phyloP scores from a whole-genome alignment of 2,113 vertebrate genomes.

The Steatornis caripensis region DNA sequence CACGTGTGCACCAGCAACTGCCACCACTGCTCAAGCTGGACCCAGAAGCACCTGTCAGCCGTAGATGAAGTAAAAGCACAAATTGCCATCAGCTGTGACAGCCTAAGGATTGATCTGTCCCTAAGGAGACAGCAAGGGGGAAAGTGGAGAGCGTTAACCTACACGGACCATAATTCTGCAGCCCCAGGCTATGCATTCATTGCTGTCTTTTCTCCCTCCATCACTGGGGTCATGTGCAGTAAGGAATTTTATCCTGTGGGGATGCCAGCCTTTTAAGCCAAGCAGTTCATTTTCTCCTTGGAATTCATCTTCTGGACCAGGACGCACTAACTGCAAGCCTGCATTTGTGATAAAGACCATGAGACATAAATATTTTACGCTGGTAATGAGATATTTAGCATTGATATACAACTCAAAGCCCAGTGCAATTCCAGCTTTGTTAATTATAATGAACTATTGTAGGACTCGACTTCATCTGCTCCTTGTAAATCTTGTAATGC shows the following conservation, averaged over 20 bases:
- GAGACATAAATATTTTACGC: conserved; percentile 60
- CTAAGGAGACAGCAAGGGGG: neutral
- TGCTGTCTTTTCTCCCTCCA: neutral
- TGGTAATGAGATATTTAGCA: conserved; percentile 66
- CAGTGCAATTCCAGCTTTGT: conserved; percentile 55
- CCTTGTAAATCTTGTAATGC: conserved; percentile 18
- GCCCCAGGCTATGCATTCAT: neutral
- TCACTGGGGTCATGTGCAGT: neutral
- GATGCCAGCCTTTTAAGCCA: conserved; percentile 35
- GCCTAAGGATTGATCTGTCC: neutral
- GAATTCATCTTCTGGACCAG: conserved; percentile 50
- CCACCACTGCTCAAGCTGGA: neutral
- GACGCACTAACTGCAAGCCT: neutral
- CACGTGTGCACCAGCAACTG: neutral
- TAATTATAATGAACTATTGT: conserved; percentile 59
- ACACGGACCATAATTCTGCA: neutral
- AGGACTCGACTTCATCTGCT: conserved; percentile 38
- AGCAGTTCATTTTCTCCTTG: conserved; percentile 26
- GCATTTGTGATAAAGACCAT: conserved; percentile 46
- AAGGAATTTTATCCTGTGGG: neutral
- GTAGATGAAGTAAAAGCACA: neutral
- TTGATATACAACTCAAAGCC: conserved; percentile 61
- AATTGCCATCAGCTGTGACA: neutral
- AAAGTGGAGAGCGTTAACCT: neutral
- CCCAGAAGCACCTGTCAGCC: neutral